A percentile compares a stretch with the other conserved stretches of the same genome.
Evolutionary conservation across 2,113 vertebrate genomes (phyloP).

Genomic region (Odontophorus gujanensis): DNA sequence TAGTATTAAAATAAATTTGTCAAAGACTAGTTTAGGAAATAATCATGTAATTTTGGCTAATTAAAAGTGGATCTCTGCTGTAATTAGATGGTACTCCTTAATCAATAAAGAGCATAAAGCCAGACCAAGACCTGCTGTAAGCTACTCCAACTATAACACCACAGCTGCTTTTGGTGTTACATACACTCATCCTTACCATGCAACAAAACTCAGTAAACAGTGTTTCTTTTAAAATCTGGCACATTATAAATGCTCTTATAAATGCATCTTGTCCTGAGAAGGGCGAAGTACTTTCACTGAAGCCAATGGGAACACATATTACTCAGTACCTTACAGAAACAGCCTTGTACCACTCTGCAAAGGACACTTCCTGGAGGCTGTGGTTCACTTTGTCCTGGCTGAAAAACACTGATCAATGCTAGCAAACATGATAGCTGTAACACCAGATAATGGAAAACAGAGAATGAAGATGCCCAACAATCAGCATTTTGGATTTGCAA

Average conservation of each 20-base stretch:
- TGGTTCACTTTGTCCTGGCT: background rate
- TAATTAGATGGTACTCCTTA: background rate
- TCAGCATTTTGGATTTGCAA: background rate
- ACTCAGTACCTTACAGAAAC: background rate
- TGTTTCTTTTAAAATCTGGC: background rate
- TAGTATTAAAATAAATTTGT: conserved; percentile 6
- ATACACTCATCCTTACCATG: background rate
- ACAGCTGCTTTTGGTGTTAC: background rate
- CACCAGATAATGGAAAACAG: background rate
- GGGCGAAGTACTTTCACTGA: background rate
- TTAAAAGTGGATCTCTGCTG: conserved; percentile 9
- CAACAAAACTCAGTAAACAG: background rate
- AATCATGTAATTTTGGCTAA: background rate
- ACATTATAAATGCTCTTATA: background rate
- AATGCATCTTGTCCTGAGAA: background rate
- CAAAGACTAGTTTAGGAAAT: background rate
- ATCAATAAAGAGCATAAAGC: conserved; percentile 1
- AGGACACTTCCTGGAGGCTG: background rate
- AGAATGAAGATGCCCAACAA: background rate
- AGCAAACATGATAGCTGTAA: background rate
- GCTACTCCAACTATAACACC: background rate
- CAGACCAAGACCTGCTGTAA: background rate
- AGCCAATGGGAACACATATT: background rate
- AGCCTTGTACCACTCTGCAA: background rate
- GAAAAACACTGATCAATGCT: background rate